phyloP scores from a whole-genome alignment of 2,797 vertebrate species.

The Rhadinocentrus ornatus region DNA sequence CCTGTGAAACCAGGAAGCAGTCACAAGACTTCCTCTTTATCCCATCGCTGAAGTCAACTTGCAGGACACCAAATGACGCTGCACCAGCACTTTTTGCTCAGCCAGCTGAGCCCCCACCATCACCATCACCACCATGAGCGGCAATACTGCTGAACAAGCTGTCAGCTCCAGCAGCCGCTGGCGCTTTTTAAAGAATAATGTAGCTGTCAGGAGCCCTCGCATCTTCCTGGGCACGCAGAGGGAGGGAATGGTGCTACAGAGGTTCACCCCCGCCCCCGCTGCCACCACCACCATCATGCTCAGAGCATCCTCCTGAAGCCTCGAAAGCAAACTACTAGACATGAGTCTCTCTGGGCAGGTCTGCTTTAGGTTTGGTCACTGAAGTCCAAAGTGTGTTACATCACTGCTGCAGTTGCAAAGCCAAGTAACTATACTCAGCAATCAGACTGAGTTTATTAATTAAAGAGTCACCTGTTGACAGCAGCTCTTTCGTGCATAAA shows the following conservation, averaged over 20 bases:
- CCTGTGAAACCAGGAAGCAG: slow-evolving; percentile 61
- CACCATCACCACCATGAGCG: slow-evolving; percentile 46
- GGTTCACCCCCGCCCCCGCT: slow-evolving; percentile 28
- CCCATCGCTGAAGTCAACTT: slow-evolving; percentile 13
- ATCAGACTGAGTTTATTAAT: slow-evolving; percentile 48
- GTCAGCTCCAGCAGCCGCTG: slow-evolving; percentile 74
- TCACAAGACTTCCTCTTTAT: slow-evolving; percentile 44
- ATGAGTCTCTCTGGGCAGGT: slow-evolving; percentile 29
- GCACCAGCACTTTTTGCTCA: slow-evolving; percentile 72
- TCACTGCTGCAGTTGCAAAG: slow-evolving; percentile 59
- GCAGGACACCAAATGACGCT: slow-evolving; percentile 68
- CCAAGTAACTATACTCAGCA: slow-evolving; percentile 22
- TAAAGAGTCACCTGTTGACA: slow-evolving; percentile 30
- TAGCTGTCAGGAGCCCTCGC: slow-evolving; percentile 78
- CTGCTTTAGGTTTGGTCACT: slow-evolving; percentile 27
- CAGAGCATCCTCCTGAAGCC: slow-evolving; percentile 45
- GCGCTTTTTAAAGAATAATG: slow-evolving; percentile 82
- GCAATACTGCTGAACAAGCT: slow-evolving; percentile 81
- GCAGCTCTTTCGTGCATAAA: slow-evolving; percentile 5
- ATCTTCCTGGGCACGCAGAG: slow-evolving; percentile 66
- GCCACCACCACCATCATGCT: background rate
- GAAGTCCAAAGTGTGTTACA: slow-evolving; percentile 43
- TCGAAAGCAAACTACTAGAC: slow-evolving; percentile 42
- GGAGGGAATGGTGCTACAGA: slow-evolving; percentile 62
- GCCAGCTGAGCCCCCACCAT: slow-evolving; percentile 55